These are phyloP conservation scores for Orientallactaga sibirica DNA, from an alignment of 2,797 vertebrate genomes.

Conservation along the genomic window DNA sequence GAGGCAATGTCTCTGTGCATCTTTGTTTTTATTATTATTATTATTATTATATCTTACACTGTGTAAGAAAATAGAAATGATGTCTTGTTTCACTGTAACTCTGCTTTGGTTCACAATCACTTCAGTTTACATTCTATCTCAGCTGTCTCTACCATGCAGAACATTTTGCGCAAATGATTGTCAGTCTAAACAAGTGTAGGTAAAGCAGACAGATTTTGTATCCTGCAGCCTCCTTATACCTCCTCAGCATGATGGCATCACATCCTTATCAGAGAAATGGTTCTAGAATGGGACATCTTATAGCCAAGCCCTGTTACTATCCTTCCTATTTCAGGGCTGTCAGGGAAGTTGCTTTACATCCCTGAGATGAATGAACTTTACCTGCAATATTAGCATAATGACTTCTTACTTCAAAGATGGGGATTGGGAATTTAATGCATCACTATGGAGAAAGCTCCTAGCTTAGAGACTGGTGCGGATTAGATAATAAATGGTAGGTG, in stretches of 20 bases:
- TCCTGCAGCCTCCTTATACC: not conserved
- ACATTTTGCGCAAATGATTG: constrained; percentile 47
- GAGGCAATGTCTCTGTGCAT: too few species aligned
- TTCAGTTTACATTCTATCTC: not conserved
- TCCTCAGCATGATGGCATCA: not conserved
- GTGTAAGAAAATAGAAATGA: not conserved
- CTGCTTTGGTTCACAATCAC: not conserved
- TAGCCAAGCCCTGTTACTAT: not conserved
- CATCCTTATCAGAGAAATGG: not conserved
- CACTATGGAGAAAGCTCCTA: not conserved
- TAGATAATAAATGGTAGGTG: not conserved
- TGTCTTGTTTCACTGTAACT: not conserved
- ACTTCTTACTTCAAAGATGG: not conserved
- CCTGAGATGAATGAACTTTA: not conserved
- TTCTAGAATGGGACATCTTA: not conserved
- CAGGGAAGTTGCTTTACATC: not conserved
- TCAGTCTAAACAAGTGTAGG: not conserved
- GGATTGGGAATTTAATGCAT: not conserved
- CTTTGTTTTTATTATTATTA: too few species aligned
- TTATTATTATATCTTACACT: too few species aligned
- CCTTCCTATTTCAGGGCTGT: not conserved
- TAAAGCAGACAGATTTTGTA: not conserved
- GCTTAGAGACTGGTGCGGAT: not conserved
- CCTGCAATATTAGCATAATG: not conserved
- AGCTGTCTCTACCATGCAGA: not conserved